Base-by-base conservation (phyloP, 2,797 vertebrate genomes). In the Protosalanx chinensis region DNA sequence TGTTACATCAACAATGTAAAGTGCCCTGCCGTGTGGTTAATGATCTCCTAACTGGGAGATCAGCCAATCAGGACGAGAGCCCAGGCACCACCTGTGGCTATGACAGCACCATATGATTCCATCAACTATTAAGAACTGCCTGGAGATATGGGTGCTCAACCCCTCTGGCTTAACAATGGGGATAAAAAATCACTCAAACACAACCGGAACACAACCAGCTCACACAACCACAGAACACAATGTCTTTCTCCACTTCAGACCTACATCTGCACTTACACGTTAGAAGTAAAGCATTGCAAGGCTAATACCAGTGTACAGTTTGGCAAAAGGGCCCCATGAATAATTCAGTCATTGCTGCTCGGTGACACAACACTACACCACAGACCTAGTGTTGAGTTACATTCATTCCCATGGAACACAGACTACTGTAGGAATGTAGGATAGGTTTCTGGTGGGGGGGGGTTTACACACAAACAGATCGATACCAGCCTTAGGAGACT, bases 71-170 rank as follows among this genome's bases (percentile, higher is more conserved):
- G 57, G 10, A 6, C 57, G 23, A 78, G 77, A 67, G 64, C 69
- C 53, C 20, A 1, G 6, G 20, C 35, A 37, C 82, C 86, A 88
- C 79, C 87, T 88, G 84, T 82, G 75, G 8, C 80, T 73, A 75
- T 69, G 67, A 77, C 5, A 13, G 65, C 75, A 63, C 74, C 90
- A 91, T 90, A 89, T 89, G 90, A 88, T 74, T 85, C 77, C 78
- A 89, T 90, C 20, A 89, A 89, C 61, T 83, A 91, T 89, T 90
- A 91, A 82, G 46, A 68, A 2, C 75, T 35, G 82, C 88, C 80
- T 65, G 41, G 71, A 81, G 81, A 51, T 27, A 68, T 27, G 67
- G 67, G 75, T 66, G 72, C 32, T 2, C 27, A 0, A 27, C 65
- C 76, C 81, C 81, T 18, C 18, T 3, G 46, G 41, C 65, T 67